Conservation (phyloP, 2,888 invertebrate genomes). For the Agrypnus murinus region DNA sequence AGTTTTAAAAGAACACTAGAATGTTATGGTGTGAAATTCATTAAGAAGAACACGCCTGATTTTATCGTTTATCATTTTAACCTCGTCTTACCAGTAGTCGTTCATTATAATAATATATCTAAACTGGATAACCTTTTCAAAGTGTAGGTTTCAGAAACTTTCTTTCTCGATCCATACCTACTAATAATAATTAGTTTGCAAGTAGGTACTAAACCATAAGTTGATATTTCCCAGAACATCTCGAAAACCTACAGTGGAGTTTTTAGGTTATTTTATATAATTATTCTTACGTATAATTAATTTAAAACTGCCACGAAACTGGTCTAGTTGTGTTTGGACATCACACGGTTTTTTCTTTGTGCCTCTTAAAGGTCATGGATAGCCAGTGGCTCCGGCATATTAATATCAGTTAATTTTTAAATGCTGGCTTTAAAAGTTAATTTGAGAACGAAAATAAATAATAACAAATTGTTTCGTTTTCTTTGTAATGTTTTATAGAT, state of each 20-base stretch:
- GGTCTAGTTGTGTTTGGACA: background rate
- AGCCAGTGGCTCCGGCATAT: slow-evolving; percentile 20
- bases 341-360: background rate
- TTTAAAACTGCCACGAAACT: background rate
- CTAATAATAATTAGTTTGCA: slow-evolving; percentile 15
- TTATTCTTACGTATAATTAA: too few relatives aligned
- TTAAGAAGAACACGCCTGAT: background rate
- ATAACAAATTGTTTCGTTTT: slow-evolving; percentile 13
- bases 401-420: background rate
- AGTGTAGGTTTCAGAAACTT: slow-evolving; percentile 18
- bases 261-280: background rate
- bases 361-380: slow-evolving; percentile 22
- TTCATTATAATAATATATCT: background rate
- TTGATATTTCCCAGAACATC: slow-evolving; percentile 5
- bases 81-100: background rate
- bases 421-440: slow-evolving; percentile 8
- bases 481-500: slow-evolving; percentile 1
- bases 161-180: slow-evolving; percentile 4
- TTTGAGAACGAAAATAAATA: slow-evolving; percentile 14
- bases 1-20: background rate
- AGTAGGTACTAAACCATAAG: background rate
- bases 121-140: slow-evolving; percentile 28
- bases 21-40: background rate
- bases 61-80: slow-evolving; percentile 1
- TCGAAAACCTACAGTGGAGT: background rate